Base-by-base conservation (phyloP, 2,888 invertebrate species). In the Synergus japonicus region DNA sequence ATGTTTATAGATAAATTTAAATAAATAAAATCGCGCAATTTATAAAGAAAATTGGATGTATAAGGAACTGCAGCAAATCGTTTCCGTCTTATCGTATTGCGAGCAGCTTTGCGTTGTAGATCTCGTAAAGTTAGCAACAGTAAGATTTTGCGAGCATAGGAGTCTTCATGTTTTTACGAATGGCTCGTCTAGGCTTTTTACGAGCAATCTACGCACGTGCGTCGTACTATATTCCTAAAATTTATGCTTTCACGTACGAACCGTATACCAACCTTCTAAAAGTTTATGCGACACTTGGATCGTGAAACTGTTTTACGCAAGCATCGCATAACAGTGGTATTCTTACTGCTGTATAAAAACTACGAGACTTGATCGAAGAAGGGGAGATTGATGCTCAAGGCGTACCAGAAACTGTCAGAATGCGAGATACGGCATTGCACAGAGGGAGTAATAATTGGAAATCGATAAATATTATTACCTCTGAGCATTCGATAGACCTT, bases 181-280 rank as follows among this genome's bases (percentile, higher is more conserved):
- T 66, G 43, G 44, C 63, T 49, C 60, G 76, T 37, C 46, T 22
- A 15, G 29, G 78, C 58, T 83, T 73, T 84, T 84, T 29, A 80
- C 80, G 77, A 80, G 66, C 63, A 76, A 67, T 84, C 82, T 79
- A 82, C 83, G 82, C 81, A 66, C 73, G 64, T 46, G 60, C 49
- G 60, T 54, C 69, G 76, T 76, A 77, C 60, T 54, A 54, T 76
- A 66, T 77, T 60, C 77, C 18, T 37, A 49, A 76, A 83, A 83
- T 84, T 83, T 83, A 82, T 78, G 67, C 44, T 76, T 54, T 65
- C 78, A n/a, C 80, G 77, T 77, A 69, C 66, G 76, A 5, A 22
- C 29, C 18, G 37, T 64, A 66, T 67, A 69, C 60, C 18, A 3
- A 64, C 29, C 29, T 15, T 78, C 46, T 73, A 44, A 22, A 65